Conservation (phyloP, 1,140 invertebrate genomes). For the Pseudoatta argentina region DNA sequence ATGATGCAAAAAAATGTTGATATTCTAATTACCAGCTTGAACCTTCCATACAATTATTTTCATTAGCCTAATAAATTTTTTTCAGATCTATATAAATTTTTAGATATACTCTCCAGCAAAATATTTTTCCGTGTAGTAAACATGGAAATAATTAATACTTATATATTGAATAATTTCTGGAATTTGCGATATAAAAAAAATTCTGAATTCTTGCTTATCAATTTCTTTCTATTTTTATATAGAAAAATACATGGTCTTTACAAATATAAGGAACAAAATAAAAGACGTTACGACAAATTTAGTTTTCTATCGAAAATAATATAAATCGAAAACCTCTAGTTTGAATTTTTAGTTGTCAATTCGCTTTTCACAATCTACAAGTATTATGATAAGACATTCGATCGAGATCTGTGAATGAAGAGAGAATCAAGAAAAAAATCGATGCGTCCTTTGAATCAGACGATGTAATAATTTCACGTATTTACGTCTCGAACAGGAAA, state of each 20-base stretch:
- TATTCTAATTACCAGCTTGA: too few relatives aligned
- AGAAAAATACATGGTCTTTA: neutral
- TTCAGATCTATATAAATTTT: too few relatives aligned
- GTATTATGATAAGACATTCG: neutral
- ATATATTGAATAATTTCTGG: neutral
- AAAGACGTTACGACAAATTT: neutral
- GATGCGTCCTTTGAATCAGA: neutral
- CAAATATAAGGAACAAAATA: neutral
- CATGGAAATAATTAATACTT: neutral
- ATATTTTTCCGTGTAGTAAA: too few relatives aligned
- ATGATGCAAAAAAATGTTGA: too few relatives aligned
- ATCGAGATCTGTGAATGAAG: constrained; percentile 3
- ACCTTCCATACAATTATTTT: too few relatives aligned
- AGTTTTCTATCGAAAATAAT: neutral
- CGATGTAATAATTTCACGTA: neutral
- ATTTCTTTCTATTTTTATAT: neutral
- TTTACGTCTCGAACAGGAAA: neutral
- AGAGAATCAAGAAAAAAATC: neutral
- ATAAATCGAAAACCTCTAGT: neutral
- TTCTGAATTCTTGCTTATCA: neutral
- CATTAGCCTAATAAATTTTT: too few relatives aligned
- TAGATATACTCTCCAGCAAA: too few relatives aligned
- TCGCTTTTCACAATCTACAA: constrained; percentile 14
- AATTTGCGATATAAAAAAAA: neutral
- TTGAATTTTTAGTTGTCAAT: neutral